phyloP scores from a whole-genome alignment of 2,797 vertebrate genomes.

The Coregonus ussuriensis region DNA sequence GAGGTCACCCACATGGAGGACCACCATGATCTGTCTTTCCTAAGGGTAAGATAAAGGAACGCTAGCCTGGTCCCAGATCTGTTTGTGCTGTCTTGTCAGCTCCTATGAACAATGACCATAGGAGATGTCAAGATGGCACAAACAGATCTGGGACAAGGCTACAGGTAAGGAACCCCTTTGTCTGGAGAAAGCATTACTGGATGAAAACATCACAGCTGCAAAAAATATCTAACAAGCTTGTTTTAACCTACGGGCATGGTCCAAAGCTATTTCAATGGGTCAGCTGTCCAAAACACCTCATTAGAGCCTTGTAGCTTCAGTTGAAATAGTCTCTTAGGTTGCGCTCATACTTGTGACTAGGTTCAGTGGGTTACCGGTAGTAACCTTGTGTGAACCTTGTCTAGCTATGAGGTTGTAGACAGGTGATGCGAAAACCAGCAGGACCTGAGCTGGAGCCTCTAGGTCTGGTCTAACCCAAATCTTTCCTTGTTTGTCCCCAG shows the following conservation, averaged over 20 bases:
- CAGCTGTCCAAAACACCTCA: conserved; percentile 9
- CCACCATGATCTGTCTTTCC: conserved; percentile 87
- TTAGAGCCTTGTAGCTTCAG: conserved; percentile 15
- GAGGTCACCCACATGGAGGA: conserved; percentile 87
- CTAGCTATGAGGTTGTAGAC: neutral
- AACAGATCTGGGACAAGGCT: neutral
- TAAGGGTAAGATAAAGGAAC: conserved; percentile 76
- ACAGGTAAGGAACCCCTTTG: neutral
- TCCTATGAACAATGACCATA: neutral
- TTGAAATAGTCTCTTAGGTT: conserved; percentile 17
- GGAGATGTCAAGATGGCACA: neutral
- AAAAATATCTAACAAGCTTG: conserved; percentile 4
- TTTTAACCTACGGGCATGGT: conserved; percentile 21
- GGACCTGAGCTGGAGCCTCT: too few species aligned
- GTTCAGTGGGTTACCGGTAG: neutral
- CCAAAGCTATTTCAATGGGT: conserved; percentile 16
- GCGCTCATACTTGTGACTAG: neutral
- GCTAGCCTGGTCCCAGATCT: neutral
- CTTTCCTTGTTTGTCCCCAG: conserved; percentile 61
- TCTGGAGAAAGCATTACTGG: neutral
- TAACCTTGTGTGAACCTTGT: conserved; percentile 29
- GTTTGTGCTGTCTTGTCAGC: neutral
- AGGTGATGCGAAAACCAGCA: neutral
- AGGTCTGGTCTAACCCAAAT: neutral
- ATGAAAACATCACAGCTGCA: neutral